phyloP scores from a whole-genome alignment of 2,113 vertebrate genomes.

The Cyanistes caeruleus region DNA sequence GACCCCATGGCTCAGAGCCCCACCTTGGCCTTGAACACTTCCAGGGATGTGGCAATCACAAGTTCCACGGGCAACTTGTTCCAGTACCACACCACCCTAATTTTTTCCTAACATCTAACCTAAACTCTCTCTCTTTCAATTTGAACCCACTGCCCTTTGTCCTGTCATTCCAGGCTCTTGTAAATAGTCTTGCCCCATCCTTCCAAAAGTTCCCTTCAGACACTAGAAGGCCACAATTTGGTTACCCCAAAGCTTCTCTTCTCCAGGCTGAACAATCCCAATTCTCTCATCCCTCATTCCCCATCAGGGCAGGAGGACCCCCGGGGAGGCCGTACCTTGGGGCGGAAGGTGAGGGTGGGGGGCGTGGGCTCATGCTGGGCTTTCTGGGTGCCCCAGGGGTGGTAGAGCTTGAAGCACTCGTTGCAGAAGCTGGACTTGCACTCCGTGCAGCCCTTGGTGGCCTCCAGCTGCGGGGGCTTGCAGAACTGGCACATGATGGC shows the following conservation, averaged over 20 bases:
- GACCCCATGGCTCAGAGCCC: background rate
- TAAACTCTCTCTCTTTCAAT: background rate
- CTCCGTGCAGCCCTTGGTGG: constrained; percentile 95
- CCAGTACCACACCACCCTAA: too few relatives aligned
- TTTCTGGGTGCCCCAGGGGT: constrained; percentile 96
- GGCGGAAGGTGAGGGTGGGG: constrained; percentile 92
- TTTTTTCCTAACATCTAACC: background rate
- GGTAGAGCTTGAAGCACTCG: constrained; percentile 96
- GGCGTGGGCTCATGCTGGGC: constrained; percentile 93
- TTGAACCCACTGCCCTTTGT: background rate
- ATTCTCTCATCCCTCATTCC: background rate
- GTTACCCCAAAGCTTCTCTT: background rate
- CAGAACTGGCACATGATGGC: constrained; percentile 95
- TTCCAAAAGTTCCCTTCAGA: background rate
- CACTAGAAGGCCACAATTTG: too few relatives aligned
- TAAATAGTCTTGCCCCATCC: background rate
- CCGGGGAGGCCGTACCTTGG: constrained; percentile 79
- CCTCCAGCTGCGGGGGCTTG: constrained; percentile 90
- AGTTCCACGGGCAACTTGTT: background rate
- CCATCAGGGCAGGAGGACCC: background rate
- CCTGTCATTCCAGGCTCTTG: too few relatives aligned
- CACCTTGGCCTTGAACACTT: background rate
- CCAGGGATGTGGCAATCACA: background rate
- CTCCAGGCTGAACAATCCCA: background rate
- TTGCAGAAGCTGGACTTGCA: constrained; percentile 97